Percentiles rank a stretch among this genome's conserved stretches.
Evolutionary conservation across 2,888 invertebrate genomes (phyloP).

Genomic region (Lochmaea crataegi): DNA sequence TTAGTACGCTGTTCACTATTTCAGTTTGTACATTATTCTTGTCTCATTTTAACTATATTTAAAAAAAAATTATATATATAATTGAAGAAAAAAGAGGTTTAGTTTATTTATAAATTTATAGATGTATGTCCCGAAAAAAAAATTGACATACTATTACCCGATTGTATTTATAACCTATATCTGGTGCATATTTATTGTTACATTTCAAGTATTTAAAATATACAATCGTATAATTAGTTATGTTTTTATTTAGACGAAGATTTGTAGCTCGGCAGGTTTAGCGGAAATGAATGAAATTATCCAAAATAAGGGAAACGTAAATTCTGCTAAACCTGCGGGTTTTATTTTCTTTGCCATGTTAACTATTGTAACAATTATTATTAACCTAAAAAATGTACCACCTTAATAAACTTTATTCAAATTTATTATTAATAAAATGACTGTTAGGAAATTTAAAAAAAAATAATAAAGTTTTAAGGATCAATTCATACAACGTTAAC

Average conservation of each 20-base stretch:
- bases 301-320: not conserved
- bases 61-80: constrained; percentile 35
- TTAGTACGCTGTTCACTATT: constrained; percentile 42
- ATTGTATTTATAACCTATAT: constrained; percentile 29
- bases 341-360: constrained; percentile 27
- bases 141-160: constrained; percentile 17
- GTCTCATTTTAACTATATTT: constrained; percentile 9
- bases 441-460: constrained; percentile 32
- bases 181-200: constrained; percentile 45
- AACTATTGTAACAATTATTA: constrained; percentile 26
- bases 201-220: constrained; percentile 42
- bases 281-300: not conserved
- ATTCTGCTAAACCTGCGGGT: not conserved
- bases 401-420: constrained; percentile 34
- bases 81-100: constrained; percentile 36
- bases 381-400: constrained; percentile 37
- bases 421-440: constrained; percentile 26
- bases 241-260: constrained; percentile 30
- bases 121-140: constrained; percentile 29
- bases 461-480: constrained; percentile 19
- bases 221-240: constrained; percentile 33
- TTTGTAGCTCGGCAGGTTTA: constrained; percentile 8
- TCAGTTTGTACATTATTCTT: constrained; percentile 37
- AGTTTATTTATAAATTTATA: constrained; percentile 38
- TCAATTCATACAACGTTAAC: constrained; percentile 12